Conservation (phyloP, 2,888 invertebrate genomes). For the Dynastes grantii region DNA sequence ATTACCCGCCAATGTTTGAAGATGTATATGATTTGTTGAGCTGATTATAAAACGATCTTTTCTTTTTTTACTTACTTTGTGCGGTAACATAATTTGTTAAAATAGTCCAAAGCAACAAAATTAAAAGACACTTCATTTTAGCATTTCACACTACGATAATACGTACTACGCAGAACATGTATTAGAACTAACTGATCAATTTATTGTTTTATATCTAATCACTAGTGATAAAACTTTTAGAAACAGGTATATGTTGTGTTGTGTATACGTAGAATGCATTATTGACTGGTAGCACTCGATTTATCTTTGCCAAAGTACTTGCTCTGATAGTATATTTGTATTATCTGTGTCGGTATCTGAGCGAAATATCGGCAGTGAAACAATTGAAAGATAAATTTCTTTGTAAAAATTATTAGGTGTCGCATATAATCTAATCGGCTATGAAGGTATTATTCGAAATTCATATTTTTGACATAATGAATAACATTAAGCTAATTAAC, state of each 20-base stretch:
- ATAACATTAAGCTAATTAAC: too few species aligned
- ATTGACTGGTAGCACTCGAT: conserved; percentile 38
- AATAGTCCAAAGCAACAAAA: conserved; percentile 30
- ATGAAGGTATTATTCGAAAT: neutral
- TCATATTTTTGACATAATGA: neutral
- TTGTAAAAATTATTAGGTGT: conserved; percentile 12
- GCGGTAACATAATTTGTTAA: conserved; percentile 8
- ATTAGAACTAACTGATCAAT: conserved; percentile 36
- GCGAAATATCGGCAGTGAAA: conserved; percentile 9
- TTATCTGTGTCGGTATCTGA: conserved; percentile 15
- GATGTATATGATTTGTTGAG: too few species aligned
- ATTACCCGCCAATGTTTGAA: too few species aligned
- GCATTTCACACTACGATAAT: conserved; percentile 39
- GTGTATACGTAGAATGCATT: conserved; percentile 25
- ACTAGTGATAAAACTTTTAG: conserved; percentile 40
- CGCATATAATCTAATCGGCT: neutral
- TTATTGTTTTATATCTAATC: conserved; percentile 52
- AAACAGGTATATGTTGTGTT: conserved; percentile 17
- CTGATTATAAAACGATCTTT: too few species aligned
- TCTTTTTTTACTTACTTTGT: conserved; percentile 21
- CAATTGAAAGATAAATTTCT: conserved; percentile 11
- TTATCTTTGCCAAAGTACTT: conserved; percentile 36
- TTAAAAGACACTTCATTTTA: conserved; percentile 48
- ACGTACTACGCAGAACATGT: conserved; percentile 22
- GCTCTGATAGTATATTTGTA: conserved; percentile 20